A percentile compares a stretch with the other conserved stretches of the same genome.
These are phyloP conservation scores for Dasyprocta punctata DNA, from an alignment of 2,113 vertebrate genomes.

Conservation along the genomic window DNA sequence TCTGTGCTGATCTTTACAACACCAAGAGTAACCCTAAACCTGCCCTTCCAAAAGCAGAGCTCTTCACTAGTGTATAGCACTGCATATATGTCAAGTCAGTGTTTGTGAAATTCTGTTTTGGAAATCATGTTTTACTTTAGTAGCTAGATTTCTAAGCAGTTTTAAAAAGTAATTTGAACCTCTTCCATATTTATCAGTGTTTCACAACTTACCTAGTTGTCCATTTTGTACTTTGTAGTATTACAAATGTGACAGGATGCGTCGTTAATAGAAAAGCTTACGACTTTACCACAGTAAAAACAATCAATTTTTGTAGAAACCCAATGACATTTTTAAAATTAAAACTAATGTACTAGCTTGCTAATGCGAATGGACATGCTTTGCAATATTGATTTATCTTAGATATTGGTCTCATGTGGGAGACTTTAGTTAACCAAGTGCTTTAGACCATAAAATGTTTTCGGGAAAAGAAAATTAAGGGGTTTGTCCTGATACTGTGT, in stretches of 20 bases:
- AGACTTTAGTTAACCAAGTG: not conserved
- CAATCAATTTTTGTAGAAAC: not conserved
- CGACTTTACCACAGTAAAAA: not conserved
- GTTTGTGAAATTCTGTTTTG: constrained; percentile 41
- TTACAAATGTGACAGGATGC: not conserved
- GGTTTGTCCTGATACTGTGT: not conserved
- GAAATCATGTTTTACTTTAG: not conserved
- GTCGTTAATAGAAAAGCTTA: constrained; percentile 12
- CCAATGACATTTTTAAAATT: not conserved
- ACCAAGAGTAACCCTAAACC: not conserved
- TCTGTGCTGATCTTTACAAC: not conserved
- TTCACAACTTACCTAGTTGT: not conserved
- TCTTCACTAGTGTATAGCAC: not conserved
- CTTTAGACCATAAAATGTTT: not conserved
- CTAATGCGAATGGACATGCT: not conserved
- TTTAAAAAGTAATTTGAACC: not conserved
- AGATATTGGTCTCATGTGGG: not conserved
- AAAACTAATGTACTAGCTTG: constrained; percentile 1
- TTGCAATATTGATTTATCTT: constrained; percentile 14
- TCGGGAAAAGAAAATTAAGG: not conserved
- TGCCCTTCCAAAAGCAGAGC: not conserved
- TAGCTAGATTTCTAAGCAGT: not conserved
- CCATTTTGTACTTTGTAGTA: constrained; percentile 32
- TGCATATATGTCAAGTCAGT: not conserved
- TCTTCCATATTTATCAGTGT: not conserved